These are phyloP conservation scores for Sterrhoptilus dennistouni DNA, from an alignment of 2,113 vertebrate species.

Conservation along the genomic window DNA sequence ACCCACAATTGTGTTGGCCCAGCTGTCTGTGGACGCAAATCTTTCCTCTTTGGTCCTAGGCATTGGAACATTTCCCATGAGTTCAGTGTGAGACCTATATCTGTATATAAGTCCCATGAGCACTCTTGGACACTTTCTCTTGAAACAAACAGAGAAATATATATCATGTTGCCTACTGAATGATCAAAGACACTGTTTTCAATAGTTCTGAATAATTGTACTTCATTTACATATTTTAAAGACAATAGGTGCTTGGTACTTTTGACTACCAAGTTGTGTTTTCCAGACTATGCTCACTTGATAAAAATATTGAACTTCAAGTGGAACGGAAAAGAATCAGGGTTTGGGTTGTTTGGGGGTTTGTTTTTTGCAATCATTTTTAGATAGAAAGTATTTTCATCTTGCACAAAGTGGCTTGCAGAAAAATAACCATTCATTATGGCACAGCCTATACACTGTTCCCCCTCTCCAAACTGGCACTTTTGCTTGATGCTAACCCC, in stretches of 20 bases:
- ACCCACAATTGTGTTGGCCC: background rate
- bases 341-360: background rate
- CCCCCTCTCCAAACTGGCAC: background rate
- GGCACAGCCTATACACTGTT: background rate
- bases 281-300: background rate
- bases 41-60: background rate
- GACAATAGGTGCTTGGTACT: background rate
- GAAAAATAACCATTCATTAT: background rate
- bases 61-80: background rate
- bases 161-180: background rate
- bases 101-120: background rate
- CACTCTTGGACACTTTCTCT: background rate
- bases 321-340: background rate
- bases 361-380: background rate
- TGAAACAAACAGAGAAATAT: background rate
- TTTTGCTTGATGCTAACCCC: background rate
- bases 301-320: background rate
- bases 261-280: background rate
- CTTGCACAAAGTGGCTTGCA: background rate
- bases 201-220: background rate
- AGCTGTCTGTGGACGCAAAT: background rate
- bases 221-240: background rate
- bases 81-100: fast-evolving
- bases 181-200: background rate
- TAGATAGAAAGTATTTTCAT: background rate